Base-by-base conservation (phyloP, 2,888 invertebrate genomes). In the Torymus tubicola region DNA sequence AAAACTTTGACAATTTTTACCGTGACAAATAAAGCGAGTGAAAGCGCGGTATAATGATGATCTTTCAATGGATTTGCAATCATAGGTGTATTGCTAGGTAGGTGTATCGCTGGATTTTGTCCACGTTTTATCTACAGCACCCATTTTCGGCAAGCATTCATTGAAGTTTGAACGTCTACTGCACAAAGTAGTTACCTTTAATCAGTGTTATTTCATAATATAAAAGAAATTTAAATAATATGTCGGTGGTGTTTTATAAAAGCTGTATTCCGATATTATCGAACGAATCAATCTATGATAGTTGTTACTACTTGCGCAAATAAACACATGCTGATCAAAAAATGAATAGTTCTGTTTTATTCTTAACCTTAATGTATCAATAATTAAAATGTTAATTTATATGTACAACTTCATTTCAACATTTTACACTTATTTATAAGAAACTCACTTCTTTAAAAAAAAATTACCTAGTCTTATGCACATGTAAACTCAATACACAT, bases 171-270 rank as follows among this genome's bases (percentile, higher is more conserved):
- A 89, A 88, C 87, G 89, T 90, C 90, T 90, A 89, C 87, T 90
- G 90, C 90, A 90, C 90, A 90, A 90, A 88, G 84, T 86, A 87
- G 87, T 87, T 88, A 89, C 83, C 86, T 85, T 88, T 87, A 87
- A 88, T 90, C 86, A 89, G 87, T 90, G 89, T 89, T 90, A 88
- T 88, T 88, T 88, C 84, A 81, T 89, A 89, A 85, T 86, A 84
- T 87, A 87, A 84, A 86, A 85, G 63, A 83, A 79, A 77, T 76
- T 81, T 64, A 85, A 85, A 86, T 86, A 87, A 87, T 87, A 86
- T 87, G 85, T 89, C 87, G 87, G 87, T 89, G 88, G 89, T 88
- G 89, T 90, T 90, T 90, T 90, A 89, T 90, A 90, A 90, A 88
- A 88, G 83, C 81, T 90, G 89, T 90, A 90, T 87, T 89, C 88